phyloP scores from a whole-genome alignment of 2,888 invertebrate species.

The Nomada fucata region DNA sequence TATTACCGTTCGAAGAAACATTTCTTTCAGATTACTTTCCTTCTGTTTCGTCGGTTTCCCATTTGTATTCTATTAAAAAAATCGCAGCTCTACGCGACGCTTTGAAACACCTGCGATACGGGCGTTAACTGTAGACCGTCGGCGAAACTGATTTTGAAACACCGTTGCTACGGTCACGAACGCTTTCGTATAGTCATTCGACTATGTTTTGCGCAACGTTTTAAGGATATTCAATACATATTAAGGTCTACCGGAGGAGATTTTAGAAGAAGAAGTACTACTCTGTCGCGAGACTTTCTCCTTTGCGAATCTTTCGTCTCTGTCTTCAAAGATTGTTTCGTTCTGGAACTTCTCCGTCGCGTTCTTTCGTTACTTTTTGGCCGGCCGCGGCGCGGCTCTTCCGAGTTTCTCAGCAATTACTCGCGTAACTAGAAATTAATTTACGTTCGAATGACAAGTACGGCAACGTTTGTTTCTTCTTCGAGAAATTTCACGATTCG shows the following conservation, averaged over 20 bases:
- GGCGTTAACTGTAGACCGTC: no score
- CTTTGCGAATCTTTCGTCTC: constrained; percentile 12
- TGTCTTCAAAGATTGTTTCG: constrained; percentile 27
- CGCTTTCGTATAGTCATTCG: not conserved
- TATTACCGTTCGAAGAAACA: no score
- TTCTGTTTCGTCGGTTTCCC: not conserved
- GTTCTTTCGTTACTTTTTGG: not conserved
- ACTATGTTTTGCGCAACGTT: constrained; percentile 34
- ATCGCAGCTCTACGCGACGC: not conserved
- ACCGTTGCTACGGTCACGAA: not conserved
- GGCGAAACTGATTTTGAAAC: no score
- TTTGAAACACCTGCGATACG: not conserved
- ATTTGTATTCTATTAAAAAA: not conserved
- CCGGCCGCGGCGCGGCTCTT: no score
- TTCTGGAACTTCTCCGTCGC: not conserved
- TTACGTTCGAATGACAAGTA: no score
- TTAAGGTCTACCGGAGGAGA: constrained; percentile 34
- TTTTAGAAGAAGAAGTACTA: constrained; percentile 12
- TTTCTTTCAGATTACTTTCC: no score
- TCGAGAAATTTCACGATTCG: no score
- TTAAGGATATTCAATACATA: constrained; percentile 16
- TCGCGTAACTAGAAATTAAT: not conserved
- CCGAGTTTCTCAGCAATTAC: not conserved
- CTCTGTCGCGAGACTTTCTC: constrained; percentile 49
- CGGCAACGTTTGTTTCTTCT: no score